Evolutionary conservation across 2,888 invertebrate genomes (phyloP).

Genomic region (Carcina quercana): DNA sequence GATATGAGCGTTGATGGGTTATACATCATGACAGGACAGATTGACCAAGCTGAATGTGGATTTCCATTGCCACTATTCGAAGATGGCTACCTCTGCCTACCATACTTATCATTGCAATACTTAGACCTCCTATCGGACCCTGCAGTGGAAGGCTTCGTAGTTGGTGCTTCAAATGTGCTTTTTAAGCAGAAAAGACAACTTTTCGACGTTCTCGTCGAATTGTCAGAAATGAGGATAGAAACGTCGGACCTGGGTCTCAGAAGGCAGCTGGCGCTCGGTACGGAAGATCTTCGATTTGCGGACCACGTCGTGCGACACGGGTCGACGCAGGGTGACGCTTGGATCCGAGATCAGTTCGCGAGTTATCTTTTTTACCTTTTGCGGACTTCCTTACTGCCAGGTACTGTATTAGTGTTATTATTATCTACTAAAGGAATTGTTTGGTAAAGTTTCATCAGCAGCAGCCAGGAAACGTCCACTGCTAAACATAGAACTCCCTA

Average conservation of each 20-base stretch:
- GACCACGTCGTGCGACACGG: conserved; percentile 89
- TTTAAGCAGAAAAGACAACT: conserved; percentile 96
- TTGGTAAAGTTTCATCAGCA: too few relatives aligned
- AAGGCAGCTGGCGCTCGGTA: conserved; percentile 89
- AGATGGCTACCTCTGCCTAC: conserved; percentile 94
- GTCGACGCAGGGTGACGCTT: conserved; percentile 91
- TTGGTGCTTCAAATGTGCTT: conserved; percentile 98
- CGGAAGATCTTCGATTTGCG: conserved; percentile 96
- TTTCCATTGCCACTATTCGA: conserved; percentile 91
- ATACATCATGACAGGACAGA: conserved; percentile 78
- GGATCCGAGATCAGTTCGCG: conserved; percentile 96
- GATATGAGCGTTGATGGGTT: conserved; percentile 79
- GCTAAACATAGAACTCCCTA: too few relatives aligned
- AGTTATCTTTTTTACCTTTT: conserved; percentile 88
- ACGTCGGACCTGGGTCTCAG: conserved; percentile 85
- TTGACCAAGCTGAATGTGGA: conserved; percentile 85
- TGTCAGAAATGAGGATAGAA: conserved; percentile 90
- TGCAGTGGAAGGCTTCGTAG: conserved; percentile 89
- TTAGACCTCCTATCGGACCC: conserved; percentile 92
- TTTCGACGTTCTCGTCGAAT: conserved; percentile 93
- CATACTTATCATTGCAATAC: conserved; percentile 96
- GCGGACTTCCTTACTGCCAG: conserved; percentile 84
- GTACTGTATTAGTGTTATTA: conserved; percentile 53
- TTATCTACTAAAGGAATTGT: too few relatives aligned
- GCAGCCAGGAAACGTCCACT: too few relatives aligned